Evolutionary conservation across 2,888 invertebrate genomes (phyloP), one percentile per base, ranked within the genome.

Genomic region (Neria commutata): DNA sequence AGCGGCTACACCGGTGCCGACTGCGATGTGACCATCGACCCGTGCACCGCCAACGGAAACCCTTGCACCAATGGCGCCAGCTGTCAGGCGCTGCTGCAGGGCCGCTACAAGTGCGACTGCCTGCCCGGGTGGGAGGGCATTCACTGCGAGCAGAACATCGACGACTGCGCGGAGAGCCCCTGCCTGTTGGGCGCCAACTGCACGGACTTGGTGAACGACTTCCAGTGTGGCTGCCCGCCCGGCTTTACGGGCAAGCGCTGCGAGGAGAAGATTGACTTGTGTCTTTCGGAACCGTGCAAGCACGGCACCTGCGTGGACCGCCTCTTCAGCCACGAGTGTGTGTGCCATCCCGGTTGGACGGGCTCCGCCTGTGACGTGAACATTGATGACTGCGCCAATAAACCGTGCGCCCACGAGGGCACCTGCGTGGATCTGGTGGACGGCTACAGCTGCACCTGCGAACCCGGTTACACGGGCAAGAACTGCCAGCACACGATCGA

Each of bases 81-180:
- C 40, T 97, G 97, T 74, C 86, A 92, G 64, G 94, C 94, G 46
- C 86, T 95, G 58, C 93, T 93, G 79, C 95, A 94, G 84, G 95
- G 95, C 11, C 86, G 95, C 67, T 97, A 91, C 81, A 91, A 92
- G 80, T 99, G 99, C 78, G 94, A 95, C 79, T 99, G 99, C 80
- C 84, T 93, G 54, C 91, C 95, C 19, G 99, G 99, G 40, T 99
- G 98, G 98, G 95, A 95, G 79, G 99, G 99, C 60, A 91, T 94
- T 70, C 90, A 91, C 61, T 99, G 99, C 80, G 95, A 96, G 77
- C 86, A 86, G n/a, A 95, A 96, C 76, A 92, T 89, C 63, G 91
- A 98, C 74, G 97, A 98, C 76, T 98, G 97, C 79, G 90, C 92
- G 5, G 95, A 95, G 79, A 89, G 90, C 67, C 97, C 97, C 24